A percentile compares a stretch with the other conserved stretches of the same genome.
Conservation (phyloP, 2,888 invertebrate species). For the Protonemura montana region DNA sequence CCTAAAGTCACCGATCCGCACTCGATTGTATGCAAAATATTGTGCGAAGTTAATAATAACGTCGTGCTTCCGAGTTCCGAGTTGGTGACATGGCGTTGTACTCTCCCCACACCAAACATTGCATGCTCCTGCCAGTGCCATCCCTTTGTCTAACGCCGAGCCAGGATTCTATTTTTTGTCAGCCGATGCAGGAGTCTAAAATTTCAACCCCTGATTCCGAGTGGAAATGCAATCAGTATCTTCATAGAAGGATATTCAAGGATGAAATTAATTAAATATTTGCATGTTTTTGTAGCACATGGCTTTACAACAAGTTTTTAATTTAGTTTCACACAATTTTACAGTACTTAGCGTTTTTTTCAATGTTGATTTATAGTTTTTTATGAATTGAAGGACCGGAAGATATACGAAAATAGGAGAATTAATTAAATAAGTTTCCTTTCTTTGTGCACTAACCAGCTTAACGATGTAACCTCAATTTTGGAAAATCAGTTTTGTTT, state of each 20-base stretch:
- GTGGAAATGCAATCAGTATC: neutral
- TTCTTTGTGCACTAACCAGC: too few relatives aligned
- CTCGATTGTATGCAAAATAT: slow-evolving; percentile 46
- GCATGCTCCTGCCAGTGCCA: neutral
- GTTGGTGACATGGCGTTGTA: neutral
- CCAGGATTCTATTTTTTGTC: neutral
- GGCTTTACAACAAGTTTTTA: too few relatives aligned
- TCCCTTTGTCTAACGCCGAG: neutral
- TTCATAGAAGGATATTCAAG: neutral
- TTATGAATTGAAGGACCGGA: too few relatives aligned
- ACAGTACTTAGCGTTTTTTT: too few relatives aligned
- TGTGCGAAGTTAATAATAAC: slow-evolving; percentile 46
- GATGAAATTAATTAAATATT: neutral
- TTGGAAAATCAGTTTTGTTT: too few relatives aligned
- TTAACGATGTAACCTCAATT: too few relatives aligned
- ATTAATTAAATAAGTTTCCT: too few relatives aligned
- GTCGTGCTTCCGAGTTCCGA: slow-evolving; percentile 32
- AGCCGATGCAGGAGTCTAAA: neutral
- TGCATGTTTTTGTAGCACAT: too few relatives aligned
- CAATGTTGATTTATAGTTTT: too few relatives aligned
- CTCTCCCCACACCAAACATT: too few relatives aligned
- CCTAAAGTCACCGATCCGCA: slow-evolving; percentile 28
- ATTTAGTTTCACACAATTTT: too few relatives aligned
- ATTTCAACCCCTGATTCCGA: neutral
- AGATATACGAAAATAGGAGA: too few relatives aligned